Base-by-base conservation (phyloP, 30 jellyfish, hydroid and myxozoan genomes). In the Mastigias papua region DNA sequence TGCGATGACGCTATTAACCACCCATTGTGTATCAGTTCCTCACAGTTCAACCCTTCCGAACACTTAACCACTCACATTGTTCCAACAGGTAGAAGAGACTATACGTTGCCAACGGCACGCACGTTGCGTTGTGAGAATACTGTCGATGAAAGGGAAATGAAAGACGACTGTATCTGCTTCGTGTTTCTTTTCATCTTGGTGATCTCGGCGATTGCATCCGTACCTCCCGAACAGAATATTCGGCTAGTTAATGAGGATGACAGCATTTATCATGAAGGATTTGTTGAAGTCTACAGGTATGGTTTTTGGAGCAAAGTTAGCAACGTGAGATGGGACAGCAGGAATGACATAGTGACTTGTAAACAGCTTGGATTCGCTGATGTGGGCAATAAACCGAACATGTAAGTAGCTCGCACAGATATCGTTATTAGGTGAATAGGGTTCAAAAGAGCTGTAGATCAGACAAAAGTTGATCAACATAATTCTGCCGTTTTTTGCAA, bases 341-440 rank as follows among this genome's bases (percentile, higher is more conserved):
- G 92, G 50, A 82, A 66, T 60, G 82, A 74, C 77, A 30, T 82
- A 34, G 86, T 82, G 0, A 54, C 69, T 23, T 82, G 92, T 25
- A 82, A 70, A 37, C 92, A 82, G 33, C 86, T 82, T 4, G 92
- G 92, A 21, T 82, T 42, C 60, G 80, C 78, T 20, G 92, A 69
- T 64, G 86, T 82, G 34, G 63, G 35, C 51, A 54, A 15, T 0
- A 76, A 51, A 23, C 87, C 87, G 9, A 5, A 58, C 57, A 1
- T 27, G 87, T 76, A 26, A 50, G 76, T 33, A 46, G 25, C 25
- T 5, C 17, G 51, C 60, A 6, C 60, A 8, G 13, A 16, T 46
- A 46, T 6, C 60, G 8, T 46, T 46, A 46, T 46, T 46, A 46
- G 60, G 8, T 8, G 60, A 46, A 46, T 6, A 46, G 60, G 60